A percentile compares a stretch with the other conserved stretches of the same genome.
These are phyloP conservation scores for Mylabris sibirica DNA, from an alignment of 2,888 invertebrate genomes.

Conservation along the genomic window DNA sequence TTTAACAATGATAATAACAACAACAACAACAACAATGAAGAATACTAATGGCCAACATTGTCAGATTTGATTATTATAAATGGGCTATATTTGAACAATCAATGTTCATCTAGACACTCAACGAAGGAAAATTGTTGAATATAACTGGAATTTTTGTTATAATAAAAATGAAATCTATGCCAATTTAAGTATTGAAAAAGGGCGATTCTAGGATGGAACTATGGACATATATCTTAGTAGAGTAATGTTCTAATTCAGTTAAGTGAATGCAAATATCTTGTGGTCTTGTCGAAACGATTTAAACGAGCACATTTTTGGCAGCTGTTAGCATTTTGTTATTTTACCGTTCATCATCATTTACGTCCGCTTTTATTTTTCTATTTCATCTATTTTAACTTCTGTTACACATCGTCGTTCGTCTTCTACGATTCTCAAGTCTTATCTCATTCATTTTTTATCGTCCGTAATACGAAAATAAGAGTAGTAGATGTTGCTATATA, in stretches of 20 bases:
- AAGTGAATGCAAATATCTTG: constrained; percentile 38
- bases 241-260: constrained; percentile 38
- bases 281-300: constrained; percentile 37
- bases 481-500: neutral
- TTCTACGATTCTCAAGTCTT: neutral
- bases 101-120: neutral
- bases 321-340: constrained; percentile 34
- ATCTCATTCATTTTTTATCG: constrained; percentile 1
- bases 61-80: constrained; percentile 1
- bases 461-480: constrained; percentile 1
- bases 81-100: neutral
- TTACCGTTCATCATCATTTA: constrained; percentile 15
- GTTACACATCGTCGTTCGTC: neutral
- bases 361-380: neutral
- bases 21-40: neutral
- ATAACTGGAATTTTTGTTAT: neutral
- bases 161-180: neutral
- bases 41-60: neutral
- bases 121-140: too few relatives aligned
- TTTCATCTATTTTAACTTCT: neutral
- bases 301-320: constrained; percentile 31
- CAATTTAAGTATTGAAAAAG: neutral
- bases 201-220: neutral
- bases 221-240: neutral
- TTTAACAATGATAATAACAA: neutral